These are phyloP conservation scores for Cyanocitta stelleri DNA, from an alignment of 2,113 vertebrate species.

Conservation along the genomic window DNA sequence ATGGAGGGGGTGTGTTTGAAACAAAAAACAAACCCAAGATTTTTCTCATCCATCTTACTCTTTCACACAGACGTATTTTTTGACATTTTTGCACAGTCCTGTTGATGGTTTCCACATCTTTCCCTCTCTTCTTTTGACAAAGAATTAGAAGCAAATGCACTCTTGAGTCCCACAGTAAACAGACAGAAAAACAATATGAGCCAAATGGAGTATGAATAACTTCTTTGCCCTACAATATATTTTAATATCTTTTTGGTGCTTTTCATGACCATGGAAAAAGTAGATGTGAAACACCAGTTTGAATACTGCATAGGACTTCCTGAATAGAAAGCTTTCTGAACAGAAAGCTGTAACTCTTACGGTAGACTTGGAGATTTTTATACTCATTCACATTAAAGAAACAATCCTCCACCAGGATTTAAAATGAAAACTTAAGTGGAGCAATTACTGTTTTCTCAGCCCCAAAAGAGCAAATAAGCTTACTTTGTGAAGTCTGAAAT, in stretches of 20 bases:
- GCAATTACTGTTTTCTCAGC: background rate
- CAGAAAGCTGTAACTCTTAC: background rate
- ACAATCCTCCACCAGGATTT: background rate
- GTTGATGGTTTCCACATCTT: background rate
- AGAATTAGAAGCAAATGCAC: background rate
- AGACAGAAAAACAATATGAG: background rate
- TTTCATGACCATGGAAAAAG: background rate
- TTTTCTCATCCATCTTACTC: background rate
- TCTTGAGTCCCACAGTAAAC: background rate
- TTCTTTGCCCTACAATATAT: background rate
- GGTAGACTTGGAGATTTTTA: background rate
- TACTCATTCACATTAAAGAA: background rate
- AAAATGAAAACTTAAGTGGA: background rate
- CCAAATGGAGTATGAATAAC: background rate
- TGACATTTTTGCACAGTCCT: background rate
- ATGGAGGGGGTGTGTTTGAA: background rate
- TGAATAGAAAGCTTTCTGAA: background rate
- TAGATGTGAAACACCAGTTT: background rate
- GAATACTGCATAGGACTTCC: background rate
- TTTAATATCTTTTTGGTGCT: background rate
- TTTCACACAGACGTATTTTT: background rate
- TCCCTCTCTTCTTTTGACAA: background rate
- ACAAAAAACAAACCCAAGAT: background rate
- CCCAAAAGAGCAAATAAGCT: background rate
- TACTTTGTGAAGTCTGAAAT: background rate